phyloP scores from a whole-genome alignment of 64 coral and sea anemone genomes.

The Stichodactyla helianthus region DNA sequence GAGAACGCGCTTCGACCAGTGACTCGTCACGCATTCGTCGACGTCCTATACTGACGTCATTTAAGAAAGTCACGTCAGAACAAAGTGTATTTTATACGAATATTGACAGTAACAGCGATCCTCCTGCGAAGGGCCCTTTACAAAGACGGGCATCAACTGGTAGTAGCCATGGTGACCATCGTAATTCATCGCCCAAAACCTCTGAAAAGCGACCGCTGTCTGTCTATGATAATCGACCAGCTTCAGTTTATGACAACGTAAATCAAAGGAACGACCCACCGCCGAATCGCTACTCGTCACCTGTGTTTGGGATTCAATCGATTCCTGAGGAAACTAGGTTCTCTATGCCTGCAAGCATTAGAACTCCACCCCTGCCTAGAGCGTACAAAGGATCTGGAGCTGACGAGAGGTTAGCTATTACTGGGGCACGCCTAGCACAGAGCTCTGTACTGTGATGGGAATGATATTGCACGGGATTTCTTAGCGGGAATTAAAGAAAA shows the following conservation, averaged over 20 bases:
- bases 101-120: not conserved
- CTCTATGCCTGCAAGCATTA: conserved; percentile 26
- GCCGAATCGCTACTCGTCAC: conserved; percentile 58
- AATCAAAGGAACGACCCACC: conserved; percentile 26
- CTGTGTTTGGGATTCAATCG: conserved; percentile 34
- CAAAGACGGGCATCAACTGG: conserved; percentile 83
- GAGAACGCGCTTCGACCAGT: conserved; percentile 26
- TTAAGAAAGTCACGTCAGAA: conserved; percentile 64
- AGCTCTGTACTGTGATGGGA: not conserved
- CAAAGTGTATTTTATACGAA: conserved; percentile 37
- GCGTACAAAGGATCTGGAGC: conserved; percentile 11
- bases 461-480: too few species aligned
- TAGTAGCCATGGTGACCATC: conserved; percentile 26
- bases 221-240: conserved; percentile 78
- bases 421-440: conserved; percentile 48
- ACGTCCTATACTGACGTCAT: conserved; percentile 64
- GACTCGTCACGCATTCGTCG: conserved; percentile 32
- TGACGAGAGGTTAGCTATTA: conserved; percentile 36
- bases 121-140: not conserved
- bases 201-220: conserved; percentile 66
- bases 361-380: conserved; percentile 28
- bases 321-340: conserved; percentile 53
- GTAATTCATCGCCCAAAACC: conserved; percentile 24
- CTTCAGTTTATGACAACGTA: conserved; percentile 80
- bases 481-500: too few species aligned